Percentiles rank a stretch among this genome's conserved stretches.
Evolutionary conservation across 2,113 vertebrate genomes (phyloP).

Genomic region (Poeciliopsis retropinna): DNA sequence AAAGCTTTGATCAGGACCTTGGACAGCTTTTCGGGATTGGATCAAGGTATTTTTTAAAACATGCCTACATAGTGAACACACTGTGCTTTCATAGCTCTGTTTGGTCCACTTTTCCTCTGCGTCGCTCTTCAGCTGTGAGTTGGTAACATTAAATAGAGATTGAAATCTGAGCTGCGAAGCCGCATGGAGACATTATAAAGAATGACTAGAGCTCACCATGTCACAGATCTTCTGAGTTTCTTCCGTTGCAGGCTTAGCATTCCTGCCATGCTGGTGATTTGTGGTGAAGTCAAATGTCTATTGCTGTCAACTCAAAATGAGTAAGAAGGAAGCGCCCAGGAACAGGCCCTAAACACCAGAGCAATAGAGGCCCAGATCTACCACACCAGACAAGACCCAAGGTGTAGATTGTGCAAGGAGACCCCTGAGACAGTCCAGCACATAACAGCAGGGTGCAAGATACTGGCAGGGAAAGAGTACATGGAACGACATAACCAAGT

Average conservation of each 20-base stretch:
- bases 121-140: neutral
- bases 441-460: no score
- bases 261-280: neutral
- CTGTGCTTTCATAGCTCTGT: neutral
- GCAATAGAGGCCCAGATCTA: no score
- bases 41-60: neutral
- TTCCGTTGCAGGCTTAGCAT: neutral
- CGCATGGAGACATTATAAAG: fast-evolving
- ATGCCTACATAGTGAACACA: neutral
- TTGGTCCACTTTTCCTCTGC: neutral
- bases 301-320: neutral
- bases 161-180: neutral
- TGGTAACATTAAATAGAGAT: neutral
- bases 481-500: no score
- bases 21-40: neutral
- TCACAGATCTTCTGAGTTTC: neutral
- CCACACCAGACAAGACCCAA: no score
- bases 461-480: no score
- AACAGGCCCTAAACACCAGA: no score
- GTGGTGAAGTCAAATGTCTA: neutral
- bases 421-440: no score
- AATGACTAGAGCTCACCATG: neutral
- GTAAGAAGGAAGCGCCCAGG: no score
- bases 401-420: no score
- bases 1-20: neutral